Evolutionary conservation across 2,888 invertebrate genomes (phyloP).

Genomic region (Acheta domesticus): DNA sequence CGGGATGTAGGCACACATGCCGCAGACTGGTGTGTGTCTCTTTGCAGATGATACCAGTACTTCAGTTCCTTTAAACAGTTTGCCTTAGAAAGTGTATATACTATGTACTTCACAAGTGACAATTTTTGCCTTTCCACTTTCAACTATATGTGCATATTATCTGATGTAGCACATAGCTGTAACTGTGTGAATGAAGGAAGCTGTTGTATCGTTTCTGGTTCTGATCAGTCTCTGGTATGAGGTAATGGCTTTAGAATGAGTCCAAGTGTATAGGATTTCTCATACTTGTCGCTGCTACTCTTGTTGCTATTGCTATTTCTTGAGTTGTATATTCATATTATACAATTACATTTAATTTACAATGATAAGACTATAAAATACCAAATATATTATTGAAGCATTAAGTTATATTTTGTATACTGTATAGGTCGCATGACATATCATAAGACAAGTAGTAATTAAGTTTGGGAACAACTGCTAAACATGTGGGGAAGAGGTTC

Average conservation of each 20-base stretch:
- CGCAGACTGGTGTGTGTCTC: conserved; percentile 6
- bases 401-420: conserved; percentile 36
- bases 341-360: conserved; percentile 27
- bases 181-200: conserved; percentile 10
- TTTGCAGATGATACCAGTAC: conserved; percentile 21
- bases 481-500: conserved; percentile 7
- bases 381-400: conserved; percentile 33
- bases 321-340: conserved; percentile 27
- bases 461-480: conserved; percentile 8
- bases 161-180: conserved; percentile 18
- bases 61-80: conserved; percentile 25
- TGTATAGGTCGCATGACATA: conserved; percentile 33
- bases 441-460: conserved; percentile 29
- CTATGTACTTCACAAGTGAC: neutral
- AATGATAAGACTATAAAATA: conserved; percentile 35
- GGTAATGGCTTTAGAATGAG: neutral
- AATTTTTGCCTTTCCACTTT: conserved; percentile 9
- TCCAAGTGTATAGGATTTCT: neutral
- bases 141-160: conserved; percentile 18
- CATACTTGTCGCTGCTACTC: conserved; percentile 25
- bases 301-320: conserved; percentile 21
- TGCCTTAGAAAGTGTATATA: conserved; percentile 26
- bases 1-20: conserved; percentile 3
- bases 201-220: conserved; percentile 24
- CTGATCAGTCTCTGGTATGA: conserved; percentile 4